Percentiles rank a stretch among this genome's conserved stretches.
These are phyloP conservation scores for Podocnemis expansa DNA, from an alignment of 2,113 vertebrate genomes.

Conservation along the genomic window DNA sequence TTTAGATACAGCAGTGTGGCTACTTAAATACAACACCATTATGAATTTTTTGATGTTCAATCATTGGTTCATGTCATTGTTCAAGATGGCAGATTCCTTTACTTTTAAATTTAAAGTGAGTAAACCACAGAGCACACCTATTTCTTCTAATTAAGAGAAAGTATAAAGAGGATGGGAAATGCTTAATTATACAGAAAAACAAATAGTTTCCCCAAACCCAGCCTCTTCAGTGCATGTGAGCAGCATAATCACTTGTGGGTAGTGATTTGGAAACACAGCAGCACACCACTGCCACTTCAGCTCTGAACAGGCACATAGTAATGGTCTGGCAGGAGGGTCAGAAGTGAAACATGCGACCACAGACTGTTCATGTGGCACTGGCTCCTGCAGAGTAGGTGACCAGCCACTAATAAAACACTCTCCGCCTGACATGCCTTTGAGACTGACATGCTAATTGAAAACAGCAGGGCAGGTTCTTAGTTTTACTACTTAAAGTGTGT, in stretches of 20 bases:
- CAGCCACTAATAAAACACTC: slow-evolving; percentile 73
- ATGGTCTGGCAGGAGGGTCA: accelerated
- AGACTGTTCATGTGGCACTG: slow-evolving; percentile 29
- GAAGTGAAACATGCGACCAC: background rate
- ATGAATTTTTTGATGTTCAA: slow-evolving; percentile 41
- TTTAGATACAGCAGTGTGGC: slow-evolving; percentile 16
- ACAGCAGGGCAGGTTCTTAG: slow-evolving; percentile 66
- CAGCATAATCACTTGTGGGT: background rate
- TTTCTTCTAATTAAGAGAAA: background rate
- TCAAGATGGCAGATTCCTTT: background rate
- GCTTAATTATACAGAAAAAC: slow-evolving; percentile 1
- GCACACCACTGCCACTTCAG: background rate
- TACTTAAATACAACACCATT: slow-evolving; percentile 36
- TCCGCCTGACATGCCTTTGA: slow-evolving; percentile 69
- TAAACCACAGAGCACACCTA: slow-evolving; percentile 6
- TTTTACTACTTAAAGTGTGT: background rate
- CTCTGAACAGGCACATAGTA: accelerated
- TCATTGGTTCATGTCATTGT: background rate
- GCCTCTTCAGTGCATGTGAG: background rate
- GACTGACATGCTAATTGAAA: slow-evolving; percentile 84
- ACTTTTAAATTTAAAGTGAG: slow-evolving; percentile 3
- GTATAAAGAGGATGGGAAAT: background rate
- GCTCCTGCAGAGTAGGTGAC: slow-evolving; percentile 52
- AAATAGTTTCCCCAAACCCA: background rate
- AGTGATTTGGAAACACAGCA: background rate